These are phyloP conservation scores for Bubo bubo DNA, from an alignment of 2,113 vertebrate genomes.

Conservation along the genomic window DNA sequence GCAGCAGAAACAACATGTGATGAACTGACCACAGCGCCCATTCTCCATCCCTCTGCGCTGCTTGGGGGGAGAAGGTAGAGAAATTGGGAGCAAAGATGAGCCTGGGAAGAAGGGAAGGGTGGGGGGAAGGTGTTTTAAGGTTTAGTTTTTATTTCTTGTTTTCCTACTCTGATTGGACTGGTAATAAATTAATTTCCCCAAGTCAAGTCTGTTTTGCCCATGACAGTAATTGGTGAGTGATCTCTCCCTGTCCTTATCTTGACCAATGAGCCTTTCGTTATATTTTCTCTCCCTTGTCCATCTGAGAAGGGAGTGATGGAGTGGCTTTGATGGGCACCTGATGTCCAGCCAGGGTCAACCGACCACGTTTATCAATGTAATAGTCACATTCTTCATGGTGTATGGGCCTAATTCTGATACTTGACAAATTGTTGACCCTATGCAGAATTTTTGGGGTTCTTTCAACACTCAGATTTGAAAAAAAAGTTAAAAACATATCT, in stretches of 20 bases:
- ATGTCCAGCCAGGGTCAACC: background rate
- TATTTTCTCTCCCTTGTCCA: background rate
- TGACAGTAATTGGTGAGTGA: background rate
- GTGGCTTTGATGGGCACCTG: background rate
- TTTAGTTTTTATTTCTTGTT: background rate
- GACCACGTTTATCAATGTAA: background rate
- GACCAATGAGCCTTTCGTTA: background rate
- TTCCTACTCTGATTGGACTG: background rate
- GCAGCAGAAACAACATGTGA: fast-evolving
- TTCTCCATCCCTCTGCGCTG: background rate
- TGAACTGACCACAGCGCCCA: background rate
- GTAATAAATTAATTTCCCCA: background rate
- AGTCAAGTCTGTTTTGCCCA: background rate
- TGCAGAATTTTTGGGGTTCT: background rate
- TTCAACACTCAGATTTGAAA: background rate
- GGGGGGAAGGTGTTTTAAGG: background rate
- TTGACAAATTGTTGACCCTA: background rate
- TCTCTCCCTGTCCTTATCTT: background rate
- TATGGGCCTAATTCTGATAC: background rate
- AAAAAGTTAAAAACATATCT: background rate
- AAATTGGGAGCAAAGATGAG: background rate
- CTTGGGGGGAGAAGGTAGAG: background rate
- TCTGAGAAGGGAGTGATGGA: background rate
- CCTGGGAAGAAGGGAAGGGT: background rate
- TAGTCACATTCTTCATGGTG: background rate